Percentiles rank a stretch among this genome's conserved stretches.
phyloP scores from a whole-genome alignment of 2,797 vertebrate species.

The Streptopelia turtur region DNA sequence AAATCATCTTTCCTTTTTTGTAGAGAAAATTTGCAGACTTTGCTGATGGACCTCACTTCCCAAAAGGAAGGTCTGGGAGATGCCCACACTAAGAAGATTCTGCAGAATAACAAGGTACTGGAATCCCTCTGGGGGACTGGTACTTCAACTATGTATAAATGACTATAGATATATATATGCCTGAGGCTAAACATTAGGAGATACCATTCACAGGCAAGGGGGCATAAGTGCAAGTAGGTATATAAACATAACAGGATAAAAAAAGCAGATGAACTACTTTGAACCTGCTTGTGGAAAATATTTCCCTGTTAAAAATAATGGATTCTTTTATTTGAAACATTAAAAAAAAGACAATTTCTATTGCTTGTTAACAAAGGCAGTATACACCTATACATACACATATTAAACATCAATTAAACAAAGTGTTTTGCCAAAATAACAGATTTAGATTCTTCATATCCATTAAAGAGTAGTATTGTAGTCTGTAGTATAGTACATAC shows the following conservation, averaged over 20 bases:
- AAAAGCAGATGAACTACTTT: not conserved
- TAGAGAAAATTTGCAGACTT: not conserved
- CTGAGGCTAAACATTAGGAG: not conserved
- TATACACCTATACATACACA: not conserved
- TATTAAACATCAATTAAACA: not conserved
- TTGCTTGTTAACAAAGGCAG: not conserved
- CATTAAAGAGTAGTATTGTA: not conserved
- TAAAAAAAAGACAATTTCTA: not conserved
- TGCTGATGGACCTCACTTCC: not conserved
- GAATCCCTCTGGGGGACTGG: not conserved
- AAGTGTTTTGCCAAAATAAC: not conserved
- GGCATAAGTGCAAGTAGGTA: not conserved
- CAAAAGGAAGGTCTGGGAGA: not conserved
- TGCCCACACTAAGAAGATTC: not conserved
- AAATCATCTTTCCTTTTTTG: not conserved
- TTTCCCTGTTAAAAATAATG: not conserved
- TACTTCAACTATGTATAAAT: not conserved
- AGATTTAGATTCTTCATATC: not conserved
- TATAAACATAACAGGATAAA: not conserved
- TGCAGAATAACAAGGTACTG: not conserved
- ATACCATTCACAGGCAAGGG: not conserved
- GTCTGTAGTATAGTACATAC: not conserved
- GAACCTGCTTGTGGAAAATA: not conserved
- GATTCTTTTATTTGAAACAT: not conserved
- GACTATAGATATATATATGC: not conserved